Evolutionary conservation across 2,888 invertebrate genomes (phyloP).

Genomic region (Coelinius sp.): DNA sequence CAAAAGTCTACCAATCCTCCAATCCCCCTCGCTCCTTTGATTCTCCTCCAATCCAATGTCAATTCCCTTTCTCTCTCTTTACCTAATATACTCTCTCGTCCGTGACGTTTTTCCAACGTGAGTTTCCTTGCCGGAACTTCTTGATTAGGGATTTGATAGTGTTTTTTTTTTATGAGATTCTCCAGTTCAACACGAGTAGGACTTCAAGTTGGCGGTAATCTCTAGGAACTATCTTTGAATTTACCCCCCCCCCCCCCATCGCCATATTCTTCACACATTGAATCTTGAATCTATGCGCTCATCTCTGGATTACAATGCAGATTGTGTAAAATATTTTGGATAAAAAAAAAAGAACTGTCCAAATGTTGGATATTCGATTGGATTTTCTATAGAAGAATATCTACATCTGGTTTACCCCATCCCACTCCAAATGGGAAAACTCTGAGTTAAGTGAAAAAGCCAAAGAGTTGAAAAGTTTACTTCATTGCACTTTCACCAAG

Average conservation of each 20-base stretch:
- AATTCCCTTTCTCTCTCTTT: conserved; percentile 19
- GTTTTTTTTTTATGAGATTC: conserved; percentile 55
- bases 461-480: not conserved
- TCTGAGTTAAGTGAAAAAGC: not conserved
- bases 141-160: conserved; percentile 62
- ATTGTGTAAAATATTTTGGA: conserved; percentile 26
- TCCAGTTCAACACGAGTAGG: conserved; percentile 41
- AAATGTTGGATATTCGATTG: not conserved
- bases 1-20: conserved; percentile 31
- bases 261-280: conserved; percentile 12
- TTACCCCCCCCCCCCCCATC: conserved; percentile 44
- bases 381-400: not conserved
- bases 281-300: conserved; percentile 21
- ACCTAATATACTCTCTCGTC: not conserved
- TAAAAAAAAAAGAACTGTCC: not conserved
- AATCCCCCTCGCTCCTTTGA: conserved; percentile 28
- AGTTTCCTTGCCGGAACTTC: conserved; percentile 56
- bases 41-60: conserved; percentile 32
- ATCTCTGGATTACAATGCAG: conserved; percentile 42
- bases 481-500: not conserved
- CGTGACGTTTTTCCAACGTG: conserved; percentile 26
- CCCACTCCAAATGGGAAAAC: not conserved
- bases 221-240: conserved; percentile 57
- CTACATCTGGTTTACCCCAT: not conserved
- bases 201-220: conserved; percentile 55